Evolutionary conservation across 2,888 invertebrate species (phyloP).

Genomic region (Dysmachus trigonus): DNA sequence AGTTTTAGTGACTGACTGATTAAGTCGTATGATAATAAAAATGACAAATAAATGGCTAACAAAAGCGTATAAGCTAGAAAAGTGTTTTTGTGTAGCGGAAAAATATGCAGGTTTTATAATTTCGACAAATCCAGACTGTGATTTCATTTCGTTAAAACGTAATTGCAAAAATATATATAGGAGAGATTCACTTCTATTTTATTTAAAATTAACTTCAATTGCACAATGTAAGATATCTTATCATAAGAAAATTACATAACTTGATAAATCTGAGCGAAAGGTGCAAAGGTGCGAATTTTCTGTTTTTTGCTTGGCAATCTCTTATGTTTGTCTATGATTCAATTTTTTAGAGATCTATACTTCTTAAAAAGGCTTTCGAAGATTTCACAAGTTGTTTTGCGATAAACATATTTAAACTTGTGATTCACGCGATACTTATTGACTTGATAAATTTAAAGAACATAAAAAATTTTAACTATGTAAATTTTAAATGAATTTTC

Average conservation of each 20-base stretch:
- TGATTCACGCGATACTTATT: background rate
- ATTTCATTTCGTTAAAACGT: background rate
- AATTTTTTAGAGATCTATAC: background rate
- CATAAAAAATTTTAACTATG: background rate
- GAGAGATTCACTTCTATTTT: background rate
- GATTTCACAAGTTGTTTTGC: background rate
- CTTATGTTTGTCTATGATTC: background rate
- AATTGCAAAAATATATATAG: background rate
- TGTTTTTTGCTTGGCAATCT: background rate
- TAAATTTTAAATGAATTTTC: background rate
- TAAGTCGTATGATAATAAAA: background rate
- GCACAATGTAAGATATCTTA: background rate
- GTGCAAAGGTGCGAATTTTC: background rate
- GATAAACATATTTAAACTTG: background rate
- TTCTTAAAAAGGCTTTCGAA: background rate
- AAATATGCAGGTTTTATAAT: background rate
- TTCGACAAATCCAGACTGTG: slow-evolving; percentile 2
- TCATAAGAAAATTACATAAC: background rate
- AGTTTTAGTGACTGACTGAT: slow-evolving; percentile 10
- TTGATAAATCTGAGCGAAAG: background rate
- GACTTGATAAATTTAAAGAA: background rate
- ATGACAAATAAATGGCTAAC: slow-evolving; percentile 40
- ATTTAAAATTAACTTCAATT: background rate
- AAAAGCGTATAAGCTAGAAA: slow-evolving; percentile 46
- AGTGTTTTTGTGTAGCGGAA: background rate